Conservation (phyloP, 2,888 invertebrate genomes). For the Kuschelorhynchus macadamiae region DNA sequence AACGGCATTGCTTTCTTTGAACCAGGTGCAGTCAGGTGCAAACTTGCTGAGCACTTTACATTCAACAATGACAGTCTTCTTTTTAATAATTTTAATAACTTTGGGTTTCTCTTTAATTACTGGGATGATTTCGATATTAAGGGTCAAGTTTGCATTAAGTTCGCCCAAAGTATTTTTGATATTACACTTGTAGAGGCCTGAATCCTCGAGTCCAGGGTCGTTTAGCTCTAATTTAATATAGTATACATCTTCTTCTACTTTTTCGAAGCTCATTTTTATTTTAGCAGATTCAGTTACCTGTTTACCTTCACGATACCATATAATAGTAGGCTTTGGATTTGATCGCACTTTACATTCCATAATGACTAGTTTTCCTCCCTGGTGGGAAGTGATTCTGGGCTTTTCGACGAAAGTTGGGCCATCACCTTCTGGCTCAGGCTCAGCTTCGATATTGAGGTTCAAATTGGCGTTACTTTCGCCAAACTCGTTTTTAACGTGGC, state of each 20-base stretch:
- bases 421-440: conserved; percentile 93
- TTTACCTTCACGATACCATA: conserved; percentile 87
- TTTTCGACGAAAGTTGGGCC: conserved; percentile 96
- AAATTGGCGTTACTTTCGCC: conserved; percentile 98
- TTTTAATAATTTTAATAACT: conserved; percentile 92
- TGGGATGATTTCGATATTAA: conserved; percentile 98
- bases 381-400: conserved; percentile 88
- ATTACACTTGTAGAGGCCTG: conserved; percentile 98
- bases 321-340: conserved; percentile 85
- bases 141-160: conserved; percentile 95
- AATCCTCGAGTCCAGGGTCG: conserved; percentile 95
- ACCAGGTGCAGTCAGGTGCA: conserved; percentile 95
- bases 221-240: conserved; percentile 88
- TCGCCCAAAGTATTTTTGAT: conserved; percentile 97
- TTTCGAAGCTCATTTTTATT: conserved; percentile 81
- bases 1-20: conserved; percentile 86
- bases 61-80: conserved; percentile 93
- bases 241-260: conserved; percentile 85
- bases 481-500: conserved; percentile 94
- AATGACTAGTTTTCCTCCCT: conserved; percentile 86
- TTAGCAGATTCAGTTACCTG: conserved; percentile 86
- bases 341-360: conserved; percentile 88
- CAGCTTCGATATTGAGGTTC: conserved; percentile 96
- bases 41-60: conserved; percentile 95
- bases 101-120: conserved; percentile 94